Base-by-base conservation (phyloP, 1,140 invertebrate species). In the Heliconius eleuchia region DNA sequence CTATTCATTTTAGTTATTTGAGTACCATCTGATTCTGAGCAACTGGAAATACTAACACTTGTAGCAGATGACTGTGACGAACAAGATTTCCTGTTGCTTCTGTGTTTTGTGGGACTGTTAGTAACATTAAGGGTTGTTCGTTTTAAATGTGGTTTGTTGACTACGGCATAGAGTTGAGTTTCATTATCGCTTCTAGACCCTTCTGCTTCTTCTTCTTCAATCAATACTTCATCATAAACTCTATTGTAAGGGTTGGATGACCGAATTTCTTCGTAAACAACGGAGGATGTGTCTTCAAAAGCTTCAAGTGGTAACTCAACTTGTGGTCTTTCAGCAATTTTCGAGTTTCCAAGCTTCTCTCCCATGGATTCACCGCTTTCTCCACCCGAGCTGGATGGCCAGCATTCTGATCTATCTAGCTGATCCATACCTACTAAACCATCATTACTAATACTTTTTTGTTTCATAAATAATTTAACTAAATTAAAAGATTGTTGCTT, bases 381-480 rank as follows among this genome's bases (percentile, higher is more conserved):
- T 11, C 92, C 93, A 13, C 91, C 94, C 42, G 94, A 95, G 84
- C 94, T 95, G 55, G 93, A 94, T 37, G 95, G 95, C 95, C 95
- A 96, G 82, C 95, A 96, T 83, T 96, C 96, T 0, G 96, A 96
- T 74, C 96, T 95, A 78, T 96, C 96, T 86, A 96, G 94, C 91
- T 96, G 96, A 81, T 95, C 96, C 83, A 96, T 96, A 55, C 95
- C 95, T 76, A 95, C 94, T 74, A 96, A 96, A 18, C 96, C 96
- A 92, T 97, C 96, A 73, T 96, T 96, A 84, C 97, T 97, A 90
- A 96, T 96, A 88, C 97, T 98, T 89, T 98, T 98, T 88, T 98
- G 97, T 91, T 98, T 98, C 95, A 98, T 98, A 88, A 98, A 98
- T 57, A 98, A 92, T 91, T 97, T 97, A n/a, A 98, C 97, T 83